Conservation (phyloP, 2,797 vertebrate genomes). For the Euphonia xanthogaster region DNA sequence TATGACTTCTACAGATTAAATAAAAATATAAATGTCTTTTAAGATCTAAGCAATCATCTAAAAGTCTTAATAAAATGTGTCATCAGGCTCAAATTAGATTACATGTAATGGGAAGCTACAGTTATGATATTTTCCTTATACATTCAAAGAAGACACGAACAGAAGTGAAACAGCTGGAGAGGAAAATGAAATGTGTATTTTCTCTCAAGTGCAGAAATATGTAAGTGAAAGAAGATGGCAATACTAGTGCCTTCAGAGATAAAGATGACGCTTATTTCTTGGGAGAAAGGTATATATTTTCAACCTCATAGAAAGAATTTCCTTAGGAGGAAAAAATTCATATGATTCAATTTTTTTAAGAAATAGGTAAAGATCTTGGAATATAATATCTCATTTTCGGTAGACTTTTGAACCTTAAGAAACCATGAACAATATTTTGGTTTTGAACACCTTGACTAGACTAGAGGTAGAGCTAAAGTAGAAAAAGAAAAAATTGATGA, state of each 20-base stretch:
- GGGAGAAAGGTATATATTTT: conserved; percentile 2
- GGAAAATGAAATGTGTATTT: conserved; percentile 57
- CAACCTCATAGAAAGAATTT: not conserved
- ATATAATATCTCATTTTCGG: not conserved
- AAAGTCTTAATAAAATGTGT: conserved; percentile 57
- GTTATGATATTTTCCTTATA: conserved; percentile 26
- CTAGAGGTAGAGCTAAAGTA: not conserved
- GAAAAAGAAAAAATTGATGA: not conserved
- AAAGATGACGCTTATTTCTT: not conserved
- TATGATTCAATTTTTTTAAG: not conserved
- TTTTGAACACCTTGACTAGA: not conserved
- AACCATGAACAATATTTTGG: not conserved
- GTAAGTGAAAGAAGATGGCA: not conserved
- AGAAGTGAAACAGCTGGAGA: conserved; percentile 53
- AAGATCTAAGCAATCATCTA: conserved; percentile 42
- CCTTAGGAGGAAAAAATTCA: not conserved
- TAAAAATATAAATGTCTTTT: conserved; percentile 54
- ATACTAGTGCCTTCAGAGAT: not conserved
- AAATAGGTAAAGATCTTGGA: not conserved
- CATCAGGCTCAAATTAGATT: conserved; percentile 45
- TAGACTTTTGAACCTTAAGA: not conserved
- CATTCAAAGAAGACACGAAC: not conserved
- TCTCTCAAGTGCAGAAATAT: conserved; percentile 19
- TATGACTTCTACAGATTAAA: conserved; percentile 56
- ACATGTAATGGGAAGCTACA: not conserved